A percentile compares a stretch with the other conserved stretches of the same genome.
Conservation (phyloP, 1,140 invertebrate genomes). For the Yoshiicerus persimilis region DNA sequence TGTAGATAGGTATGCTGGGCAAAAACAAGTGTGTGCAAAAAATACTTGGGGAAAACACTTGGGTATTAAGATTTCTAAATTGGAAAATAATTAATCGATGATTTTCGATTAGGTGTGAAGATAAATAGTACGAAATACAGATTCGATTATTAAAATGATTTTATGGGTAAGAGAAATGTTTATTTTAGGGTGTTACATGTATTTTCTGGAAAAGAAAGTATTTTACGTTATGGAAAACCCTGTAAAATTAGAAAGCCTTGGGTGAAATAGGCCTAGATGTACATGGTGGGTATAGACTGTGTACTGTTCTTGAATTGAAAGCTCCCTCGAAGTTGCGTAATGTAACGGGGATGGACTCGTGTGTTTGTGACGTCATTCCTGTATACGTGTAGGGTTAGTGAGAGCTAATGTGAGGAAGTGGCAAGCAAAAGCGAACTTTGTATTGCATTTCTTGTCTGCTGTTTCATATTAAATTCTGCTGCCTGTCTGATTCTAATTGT, state of each 20-base stretch:
- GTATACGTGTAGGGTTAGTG: constrained; percentile 26
- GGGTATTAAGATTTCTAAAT: neutral
- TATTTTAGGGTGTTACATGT: neutral
- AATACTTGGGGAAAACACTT: neutral
- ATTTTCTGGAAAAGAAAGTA: no score
- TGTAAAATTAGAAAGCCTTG: neutral
- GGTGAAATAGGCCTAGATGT: neutral
- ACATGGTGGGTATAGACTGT: neutral
- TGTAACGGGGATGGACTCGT: constrained; percentile 5
- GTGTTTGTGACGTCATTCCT: constrained; percentile 29
- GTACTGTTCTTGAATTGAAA: neutral
- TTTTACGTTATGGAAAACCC: neutral
- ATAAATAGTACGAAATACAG: no score
- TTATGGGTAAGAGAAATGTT: no score
- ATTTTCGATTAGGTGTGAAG: no score
- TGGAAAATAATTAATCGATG: no score
- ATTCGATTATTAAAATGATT: no score
- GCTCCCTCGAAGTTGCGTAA: constrained; percentile 6
- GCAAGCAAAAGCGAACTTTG: neutral
- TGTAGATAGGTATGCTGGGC: neutral
- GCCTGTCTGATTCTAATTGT: neutral
- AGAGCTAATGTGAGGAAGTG: neutral
- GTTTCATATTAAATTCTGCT: neutral
- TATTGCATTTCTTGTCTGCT: neutral
- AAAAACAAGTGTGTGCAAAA: neutral